phyloP scores from a whole-genome alignment of 2,113 vertebrate species.

The Toxotes jaculatrix region DNA sequence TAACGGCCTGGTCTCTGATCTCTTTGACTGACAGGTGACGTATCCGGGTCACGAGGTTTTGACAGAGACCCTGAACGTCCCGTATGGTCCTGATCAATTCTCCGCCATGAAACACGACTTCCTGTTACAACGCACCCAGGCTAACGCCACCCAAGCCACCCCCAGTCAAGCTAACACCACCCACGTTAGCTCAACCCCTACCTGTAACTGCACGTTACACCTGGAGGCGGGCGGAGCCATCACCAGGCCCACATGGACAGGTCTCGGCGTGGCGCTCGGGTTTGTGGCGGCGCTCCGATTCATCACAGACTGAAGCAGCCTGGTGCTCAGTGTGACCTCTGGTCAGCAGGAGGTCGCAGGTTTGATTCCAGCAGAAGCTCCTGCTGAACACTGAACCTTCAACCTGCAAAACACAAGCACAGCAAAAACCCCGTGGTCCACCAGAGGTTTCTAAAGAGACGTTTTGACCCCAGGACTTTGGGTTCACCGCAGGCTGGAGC shows the following conservation, averaged over 20 bases:
- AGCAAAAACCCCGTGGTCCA: not conserved
- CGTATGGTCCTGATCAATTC: conserved; percentile 61
- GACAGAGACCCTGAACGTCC: conserved; percentile 68
- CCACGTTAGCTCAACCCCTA: not conserved
- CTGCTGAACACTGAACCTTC: not conserved
- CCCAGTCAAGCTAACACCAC: not conserved
- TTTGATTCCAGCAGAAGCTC: not conserved
- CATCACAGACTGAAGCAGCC: conserved; percentile 15
- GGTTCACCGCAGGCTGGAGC: not conserved
- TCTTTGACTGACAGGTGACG: conserved; percentile 71
- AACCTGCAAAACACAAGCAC: not conserved
- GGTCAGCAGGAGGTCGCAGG: not conserved
- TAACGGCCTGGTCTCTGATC: not conserved
- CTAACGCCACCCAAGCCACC: not conserved
- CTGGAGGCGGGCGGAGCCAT: not conserved
- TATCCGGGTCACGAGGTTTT: conserved; percentile 71
- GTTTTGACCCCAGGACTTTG: not conserved
- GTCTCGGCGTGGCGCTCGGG: not conserved
- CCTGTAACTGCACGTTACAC: conserved; percentile 18
- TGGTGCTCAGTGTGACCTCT: not conserved
- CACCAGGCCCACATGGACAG: not conserved
- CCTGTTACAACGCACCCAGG: conserved; percentile 18
- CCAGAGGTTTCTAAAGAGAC: not conserved
- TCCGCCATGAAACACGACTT: conserved; percentile 79
- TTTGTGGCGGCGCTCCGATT: not conserved